phyloP scores from a whole-genome alignment of 2,113 vertebrate genomes.

The Xenus cinereus region DNA sequence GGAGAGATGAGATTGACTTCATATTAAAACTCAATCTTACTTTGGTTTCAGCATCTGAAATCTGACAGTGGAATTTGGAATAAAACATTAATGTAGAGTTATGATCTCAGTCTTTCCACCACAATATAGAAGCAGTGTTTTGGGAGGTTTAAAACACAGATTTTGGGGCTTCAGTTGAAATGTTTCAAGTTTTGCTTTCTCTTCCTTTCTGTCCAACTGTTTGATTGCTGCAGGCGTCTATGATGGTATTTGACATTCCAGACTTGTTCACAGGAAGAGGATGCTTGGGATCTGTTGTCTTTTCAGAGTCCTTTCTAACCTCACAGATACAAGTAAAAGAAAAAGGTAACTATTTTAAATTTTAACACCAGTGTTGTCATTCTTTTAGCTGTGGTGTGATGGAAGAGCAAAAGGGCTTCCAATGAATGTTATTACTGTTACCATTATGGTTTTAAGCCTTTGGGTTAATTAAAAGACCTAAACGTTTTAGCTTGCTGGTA shows the following conservation, averaged over 20 bases:
- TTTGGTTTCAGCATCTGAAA: background rate
- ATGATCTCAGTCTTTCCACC: background rate
- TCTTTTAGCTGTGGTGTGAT: background rate
- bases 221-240: constrained; percentile 77
- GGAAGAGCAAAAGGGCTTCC: background rate
- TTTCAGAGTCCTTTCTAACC: constrained; percentile 93
- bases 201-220: background rate
- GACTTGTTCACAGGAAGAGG: constrained; percentile 78
- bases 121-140: accelerated
- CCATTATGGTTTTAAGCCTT: background rate
- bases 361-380: accelerated
- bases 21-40: background rate
- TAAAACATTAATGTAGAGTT: background rate
- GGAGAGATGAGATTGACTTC: background rate
- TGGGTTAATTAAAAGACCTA: background rate
- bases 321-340: constrained; percentile 90
- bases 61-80: background rate
- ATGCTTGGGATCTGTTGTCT: constrained; percentile 88
- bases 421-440: accelerated
- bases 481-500: background rate
- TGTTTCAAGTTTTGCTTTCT: background rate
- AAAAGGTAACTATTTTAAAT: constrained; percentile 72
- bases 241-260: constrained; percentile 89
- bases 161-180: background rate
- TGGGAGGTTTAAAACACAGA: background rate